Base-by-base conservation (phyloP, 2,888 invertebrate species). In the Lithosia quadra region DNA sequence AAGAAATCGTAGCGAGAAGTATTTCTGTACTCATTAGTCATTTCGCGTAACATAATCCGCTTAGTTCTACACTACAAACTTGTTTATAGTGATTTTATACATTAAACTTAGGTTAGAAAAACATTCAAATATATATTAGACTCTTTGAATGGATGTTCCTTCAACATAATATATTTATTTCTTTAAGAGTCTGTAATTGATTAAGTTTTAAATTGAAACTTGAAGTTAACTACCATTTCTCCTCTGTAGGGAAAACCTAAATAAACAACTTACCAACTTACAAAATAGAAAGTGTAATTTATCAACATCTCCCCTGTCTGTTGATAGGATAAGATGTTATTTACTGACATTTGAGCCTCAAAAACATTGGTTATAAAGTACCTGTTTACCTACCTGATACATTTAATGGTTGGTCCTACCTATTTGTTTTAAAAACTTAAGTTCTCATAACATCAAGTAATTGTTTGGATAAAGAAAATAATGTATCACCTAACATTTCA, bases 1-100 rank as follows among this genome's bases (percentile, higher is more conserved):
- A 80, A 87, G 84, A 85, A 87, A 89, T 86, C 84, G 79, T 77
- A 85, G 90, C 88, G 88, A 91, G 88, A 86, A 89, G 86, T 83
- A 79, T 84, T 83, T 80, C 80, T 79, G 79, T 80, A 78, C 77
- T 73, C 74, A 84, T 78, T 78, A 82, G 71, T 79, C 69, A 78
- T 80, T 79, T 78, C 71, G 53, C 72, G 62, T 69, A 77, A 75
- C 75, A 74, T 71, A 78, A 76, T 70, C 43, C 73, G 78, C 74
- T 82, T 77, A 71, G 73, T 78, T 79, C 66, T 75, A 68, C 72
- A 68, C 69, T 65, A 73, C 53, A 74, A 70, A 72, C n/a, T 69
- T 69, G 1, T 33, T 60, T 36, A 61, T 39, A 7, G 28, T 18
- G 18, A 24, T 61, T 39, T 61, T 18, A 36, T n/a, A n/a, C 22